phyloP scores from a whole-genome alignment of 2,113 vertebrate genomes.

The Chloropsis hardwickii region DNA sequence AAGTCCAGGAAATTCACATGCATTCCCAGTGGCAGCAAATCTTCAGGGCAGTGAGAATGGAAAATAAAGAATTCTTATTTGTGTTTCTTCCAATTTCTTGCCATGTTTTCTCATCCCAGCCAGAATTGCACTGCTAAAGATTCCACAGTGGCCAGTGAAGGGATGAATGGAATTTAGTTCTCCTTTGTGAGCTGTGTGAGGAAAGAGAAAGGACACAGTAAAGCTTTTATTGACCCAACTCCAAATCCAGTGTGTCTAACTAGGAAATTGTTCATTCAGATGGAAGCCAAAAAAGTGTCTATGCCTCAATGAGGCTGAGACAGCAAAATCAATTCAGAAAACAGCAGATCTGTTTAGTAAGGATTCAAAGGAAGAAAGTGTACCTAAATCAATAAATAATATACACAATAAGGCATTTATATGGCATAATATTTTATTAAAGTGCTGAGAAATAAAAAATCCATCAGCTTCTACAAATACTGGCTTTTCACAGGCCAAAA shows the following conservation, averaged over 20 bases:
- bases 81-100: conserved; percentile 71
- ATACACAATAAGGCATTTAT: conserved; percentile 15
- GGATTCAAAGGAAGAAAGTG: conserved; percentile 45
- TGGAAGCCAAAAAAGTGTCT: conserved; percentile 77
- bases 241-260: conserved; percentile 81
- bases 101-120: conserved; percentile 72
- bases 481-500: background rate
- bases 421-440: background rate
- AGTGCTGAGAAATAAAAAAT: background rate
- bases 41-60: conserved; percentile 48
- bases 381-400: conserved; percentile 38
- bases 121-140: conserved; percentile 73
- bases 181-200: conserved; percentile 76
- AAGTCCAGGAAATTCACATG: conserved; percentile 67
- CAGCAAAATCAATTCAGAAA: conserved; percentile 79
- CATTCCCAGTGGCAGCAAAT: conserved; percentile 54
- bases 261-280: conserved; percentile 80
- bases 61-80: conserved; percentile 73
- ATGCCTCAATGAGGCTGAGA: conserved; percentile 70
- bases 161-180: conserved; percentile 79
- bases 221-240: conserved; percentile 81
- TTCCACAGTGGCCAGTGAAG: conserved; percentile 76
- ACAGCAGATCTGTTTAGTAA: conserved; percentile 71
- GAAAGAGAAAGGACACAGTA: conserved; percentile 78
- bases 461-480: background rate